A percentile compares a stretch with the other conserved stretches of the same genome.
These are phyloP conservation scores for Apantesis nais DNA, from an alignment of 2,888 invertebrate species.

Conservation along the genomic window DNA sequence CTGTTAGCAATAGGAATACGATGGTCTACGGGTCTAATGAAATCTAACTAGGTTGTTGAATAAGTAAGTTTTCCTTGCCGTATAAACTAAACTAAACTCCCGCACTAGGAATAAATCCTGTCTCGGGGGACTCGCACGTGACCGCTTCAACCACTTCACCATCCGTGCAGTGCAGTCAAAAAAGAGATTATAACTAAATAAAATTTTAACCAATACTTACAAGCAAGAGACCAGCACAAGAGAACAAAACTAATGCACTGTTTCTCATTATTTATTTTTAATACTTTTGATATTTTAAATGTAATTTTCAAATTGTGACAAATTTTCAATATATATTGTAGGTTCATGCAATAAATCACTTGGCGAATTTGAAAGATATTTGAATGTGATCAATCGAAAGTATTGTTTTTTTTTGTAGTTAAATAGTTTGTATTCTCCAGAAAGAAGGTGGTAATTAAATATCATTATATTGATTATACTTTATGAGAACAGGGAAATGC, in stretches of 20 bases:
- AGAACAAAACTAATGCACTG: constrained; percentile 70
- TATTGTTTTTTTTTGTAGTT: constrained; percentile 17
- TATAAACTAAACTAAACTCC: background rate
- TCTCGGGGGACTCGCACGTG: too few relatives aligned
- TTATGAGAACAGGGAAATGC: background rate
- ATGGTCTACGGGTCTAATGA: background rate
- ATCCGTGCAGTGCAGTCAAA: too few relatives aligned
- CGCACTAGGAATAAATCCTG: too few relatives aligned
- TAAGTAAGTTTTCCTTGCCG: background rate
- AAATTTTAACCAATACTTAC: constrained; percentile 52
- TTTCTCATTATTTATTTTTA: constrained; percentile 64
- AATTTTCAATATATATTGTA: constrained; percentile 35
- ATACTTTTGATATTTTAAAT: constrained; percentile 39
- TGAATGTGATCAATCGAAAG: constrained; percentile 41
- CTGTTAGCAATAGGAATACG: background rate
- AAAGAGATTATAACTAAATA: background rate
- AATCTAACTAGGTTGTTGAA: background rate
- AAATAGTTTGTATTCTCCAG: background rate
- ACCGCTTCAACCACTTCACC: too few relatives aligned
- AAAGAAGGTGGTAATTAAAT: constrained; percentile 19
- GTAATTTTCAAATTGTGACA: constrained; percentile 31
- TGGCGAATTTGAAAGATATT: constrained; percentile 46
- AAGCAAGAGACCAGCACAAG: constrained; percentile 74
- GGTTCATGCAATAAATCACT: constrained; percentile 40
- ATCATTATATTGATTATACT: background rate